These are phyloP conservation scores for Notarius lentiginosus DNA, from an alignment of 2,113 vertebrate species.

Conservation along the genomic window DNA sequence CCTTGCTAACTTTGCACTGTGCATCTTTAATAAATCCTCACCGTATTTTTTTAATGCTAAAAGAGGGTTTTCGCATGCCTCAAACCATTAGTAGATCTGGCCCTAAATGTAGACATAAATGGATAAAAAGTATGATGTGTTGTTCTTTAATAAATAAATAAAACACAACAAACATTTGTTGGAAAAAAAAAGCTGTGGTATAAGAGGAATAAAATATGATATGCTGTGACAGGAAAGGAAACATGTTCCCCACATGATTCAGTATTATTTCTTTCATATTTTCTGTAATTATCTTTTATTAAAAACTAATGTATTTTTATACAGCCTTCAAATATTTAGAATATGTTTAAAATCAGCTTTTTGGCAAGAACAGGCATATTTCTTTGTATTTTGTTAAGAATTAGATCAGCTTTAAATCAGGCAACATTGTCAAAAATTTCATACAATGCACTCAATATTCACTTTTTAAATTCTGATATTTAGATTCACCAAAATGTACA, in stretches of 20 bases:
- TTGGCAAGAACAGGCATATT: no score
- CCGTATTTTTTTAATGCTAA: no score
- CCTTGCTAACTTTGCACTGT: no score
- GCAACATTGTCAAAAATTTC: background rate
- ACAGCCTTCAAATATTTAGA: background rate
- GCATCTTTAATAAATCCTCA: no score
- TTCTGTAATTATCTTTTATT: background rate
- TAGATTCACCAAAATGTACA: background rate
- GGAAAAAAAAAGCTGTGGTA: background rate
- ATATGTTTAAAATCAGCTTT: background rate
- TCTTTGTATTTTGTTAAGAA: background rate
- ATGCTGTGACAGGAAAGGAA: background rate
- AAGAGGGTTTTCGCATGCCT: no score
- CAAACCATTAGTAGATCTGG: no score
- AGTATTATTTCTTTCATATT: background rate
- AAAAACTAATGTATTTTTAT: no score
- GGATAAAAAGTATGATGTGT: background rate
- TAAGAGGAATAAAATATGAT: background rate
- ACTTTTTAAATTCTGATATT: background rate
- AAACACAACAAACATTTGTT: background rate
- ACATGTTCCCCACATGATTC: background rate
- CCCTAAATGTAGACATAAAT: background rate
- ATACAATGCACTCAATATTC: background rate
- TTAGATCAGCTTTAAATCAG: background rate
- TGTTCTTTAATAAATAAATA: background rate